A percentile compares a stretch with the other conserved stretches of the same genome.
phyloP scores from a whole-genome alignment of 2,797 vertebrate genomes.

The Peromyscus melanophrys region DNA sequence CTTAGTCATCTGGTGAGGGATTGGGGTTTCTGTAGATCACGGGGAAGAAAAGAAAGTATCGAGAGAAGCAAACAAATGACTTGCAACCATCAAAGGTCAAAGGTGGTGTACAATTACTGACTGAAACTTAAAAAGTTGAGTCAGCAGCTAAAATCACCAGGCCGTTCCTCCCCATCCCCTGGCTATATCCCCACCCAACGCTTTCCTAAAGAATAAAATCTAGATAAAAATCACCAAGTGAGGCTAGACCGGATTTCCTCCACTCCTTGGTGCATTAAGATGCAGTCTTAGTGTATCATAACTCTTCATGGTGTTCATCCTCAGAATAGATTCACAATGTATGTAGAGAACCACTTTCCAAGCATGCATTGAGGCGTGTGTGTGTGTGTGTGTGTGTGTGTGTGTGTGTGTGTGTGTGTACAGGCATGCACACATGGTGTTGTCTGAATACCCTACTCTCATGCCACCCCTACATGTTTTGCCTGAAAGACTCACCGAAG shows the following conservation, averaged over 20 bases:
- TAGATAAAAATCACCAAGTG: background rate
- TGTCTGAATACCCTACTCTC: background rate
- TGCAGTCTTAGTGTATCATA: background rate
- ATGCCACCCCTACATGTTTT: too few relatives aligned
- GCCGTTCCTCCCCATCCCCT: background rate
- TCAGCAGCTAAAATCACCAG: background rate
- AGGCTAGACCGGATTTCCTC: background rate
- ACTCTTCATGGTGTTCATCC: background rate
- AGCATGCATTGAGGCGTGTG: background rate
- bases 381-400: background rate
- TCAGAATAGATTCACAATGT: background rate
- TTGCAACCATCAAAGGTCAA: background rate
- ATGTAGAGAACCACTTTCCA: background rate
- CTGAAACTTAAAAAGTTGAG: background rate
- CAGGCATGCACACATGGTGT: background rate
- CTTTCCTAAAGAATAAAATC: conserved; percentile 9
- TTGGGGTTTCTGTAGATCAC: background rate
- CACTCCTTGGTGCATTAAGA: conserved; percentile 1
- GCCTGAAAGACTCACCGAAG: background rate
- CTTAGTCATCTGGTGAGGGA: background rate
- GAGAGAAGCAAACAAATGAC: background rate
- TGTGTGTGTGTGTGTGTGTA: background rate
- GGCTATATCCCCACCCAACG: background rate
- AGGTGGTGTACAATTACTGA: background rate
- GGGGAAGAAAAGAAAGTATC: background rate